phyloP scores from a whole-genome alignment of 2,113 vertebrate genomes.

The Nibea albiflora region DNA sequence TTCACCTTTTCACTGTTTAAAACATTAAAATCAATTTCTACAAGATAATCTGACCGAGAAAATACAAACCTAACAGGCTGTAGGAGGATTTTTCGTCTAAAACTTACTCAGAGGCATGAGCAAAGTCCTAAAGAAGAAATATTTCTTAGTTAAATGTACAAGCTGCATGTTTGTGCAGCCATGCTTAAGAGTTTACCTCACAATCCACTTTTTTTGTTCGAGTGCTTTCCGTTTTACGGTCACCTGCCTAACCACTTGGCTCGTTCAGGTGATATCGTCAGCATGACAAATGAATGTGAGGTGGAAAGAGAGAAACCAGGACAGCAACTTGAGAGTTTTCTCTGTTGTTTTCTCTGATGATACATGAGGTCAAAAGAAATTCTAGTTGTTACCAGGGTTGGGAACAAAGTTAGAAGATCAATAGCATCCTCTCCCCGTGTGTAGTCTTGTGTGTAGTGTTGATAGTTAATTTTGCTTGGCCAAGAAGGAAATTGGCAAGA shows the following conservation, averaged over 20 bases:
- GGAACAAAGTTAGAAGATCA: slow-evolving; percentile 32
- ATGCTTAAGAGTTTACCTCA: not conserved
- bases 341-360: slow-evolving; percentile 11
- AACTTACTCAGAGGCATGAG: not conserved
- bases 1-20: not conserved
- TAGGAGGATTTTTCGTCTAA: not conserved
- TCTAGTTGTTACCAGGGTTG: slow-evolving; percentile 6
- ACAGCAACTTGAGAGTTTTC: not conserved
- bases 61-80: not conserved
- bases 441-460: slow-evolving; percentile 4
- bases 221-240: not conserved
- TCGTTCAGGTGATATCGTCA: not conserved
- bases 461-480: slow-evolving; percentile 22
- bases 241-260: not conserved
- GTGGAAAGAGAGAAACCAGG: not conserved
- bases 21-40: not conserved
- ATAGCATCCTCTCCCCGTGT: slow-evolving; percentile 6
- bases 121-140: not conserved
- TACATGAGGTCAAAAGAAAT: slow-evolving; percentile 29
- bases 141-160: not conserved
- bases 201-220: not conserved
- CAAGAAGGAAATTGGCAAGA: slow-evolving; percentile 25
- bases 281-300: not conserved
- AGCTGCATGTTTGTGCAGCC: not conserved
- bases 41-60: not conserved